Evolutionary conservation across 1,140 invertebrate species (phyloP).

Genomic region (Zaprionus nigranus): DNA sequence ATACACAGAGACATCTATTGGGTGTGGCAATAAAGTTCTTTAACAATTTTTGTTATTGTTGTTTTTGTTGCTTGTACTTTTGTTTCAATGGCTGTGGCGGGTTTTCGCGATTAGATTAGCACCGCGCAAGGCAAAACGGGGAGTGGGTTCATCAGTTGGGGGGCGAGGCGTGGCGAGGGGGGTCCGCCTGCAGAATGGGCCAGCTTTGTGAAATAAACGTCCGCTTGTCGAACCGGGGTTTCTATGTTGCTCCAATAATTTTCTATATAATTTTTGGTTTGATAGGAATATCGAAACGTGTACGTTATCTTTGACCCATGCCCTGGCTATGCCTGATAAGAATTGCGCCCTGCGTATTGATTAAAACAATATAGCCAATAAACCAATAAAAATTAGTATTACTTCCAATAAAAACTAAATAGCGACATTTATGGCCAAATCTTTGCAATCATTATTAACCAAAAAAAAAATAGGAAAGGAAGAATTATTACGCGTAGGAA

Average conservation of each 20-base stretch:
- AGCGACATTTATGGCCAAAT: constrained; percentile 83
- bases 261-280: constrained; percentile 16
- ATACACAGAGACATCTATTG: constrained; percentile 38
- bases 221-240: constrained; percentile 21
- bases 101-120: constrained; percentile 80
- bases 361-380: constrained; percentile 82
- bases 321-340: constrained; percentile 58
- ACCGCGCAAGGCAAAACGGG: constrained; percentile 51
- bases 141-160: not conserved
- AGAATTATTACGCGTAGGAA: constrained; percentile 13
- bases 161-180: not conserved
- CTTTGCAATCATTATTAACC: constrained; percentile 80
- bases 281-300: constrained; percentile 36
- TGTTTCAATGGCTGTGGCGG: constrained; percentile 75
- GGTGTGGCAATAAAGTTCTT: constrained; percentile 77
- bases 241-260: constrained; percentile 38
- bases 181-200: constrained; percentile 18
- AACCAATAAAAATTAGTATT: constrained; percentile 83
- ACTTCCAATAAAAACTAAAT: constrained; percentile 84
- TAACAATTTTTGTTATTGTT: constrained; percentile 34
- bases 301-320: constrained; percentile 52
- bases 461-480: constrained; percentile 21
- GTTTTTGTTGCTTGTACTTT: constrained; percentile 69
- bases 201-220: constrained; percentile 48
- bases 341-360: constrained; percentile 68